Evolutionary conservation across 92 coral and sea anemone genomes (phyloP).

Genomic region (Micromussa lordhowensis): DNA sequence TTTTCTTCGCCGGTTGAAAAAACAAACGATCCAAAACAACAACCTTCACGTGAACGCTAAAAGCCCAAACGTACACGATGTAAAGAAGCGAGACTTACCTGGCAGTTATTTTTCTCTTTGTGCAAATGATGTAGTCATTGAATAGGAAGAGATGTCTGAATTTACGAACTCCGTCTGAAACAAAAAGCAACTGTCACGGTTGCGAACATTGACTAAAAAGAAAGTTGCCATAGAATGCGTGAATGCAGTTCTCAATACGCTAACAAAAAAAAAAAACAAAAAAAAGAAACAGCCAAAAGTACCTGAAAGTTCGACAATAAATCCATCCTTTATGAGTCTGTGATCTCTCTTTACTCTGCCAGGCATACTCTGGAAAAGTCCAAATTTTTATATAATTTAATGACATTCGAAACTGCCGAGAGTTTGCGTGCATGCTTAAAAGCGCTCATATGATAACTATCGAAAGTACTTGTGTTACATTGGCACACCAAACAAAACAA

Average conservation of each 20-base stretch:
- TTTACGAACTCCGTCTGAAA: constrained; percentile 94
- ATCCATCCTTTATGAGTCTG: constrained; percentile 88
- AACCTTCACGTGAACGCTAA: background rate
- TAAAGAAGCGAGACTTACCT: constrained; percentile 61
- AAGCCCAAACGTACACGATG: background rate
- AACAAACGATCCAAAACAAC: background rate
- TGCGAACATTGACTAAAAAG: background rate
- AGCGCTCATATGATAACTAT: background rate
- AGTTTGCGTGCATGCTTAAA: background rate
- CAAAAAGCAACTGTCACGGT: background rate
- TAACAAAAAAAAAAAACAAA: background rate
- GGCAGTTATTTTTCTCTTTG: constrained; percentile 87
- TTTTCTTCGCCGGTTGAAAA: background rate
- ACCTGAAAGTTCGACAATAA: constrained; percentile 96
- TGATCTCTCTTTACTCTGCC: constrained; percentile 85
- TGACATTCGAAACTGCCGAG: background rate
- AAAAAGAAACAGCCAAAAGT: background rate
- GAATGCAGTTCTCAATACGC: too few relatives aligned
- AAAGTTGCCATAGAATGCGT: background rate
- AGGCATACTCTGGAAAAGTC: constrained; percentile 31
- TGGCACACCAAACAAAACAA: background rate
- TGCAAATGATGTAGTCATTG: constrained; percentile 86
- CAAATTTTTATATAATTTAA: background rate
- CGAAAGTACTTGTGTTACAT: background rate
- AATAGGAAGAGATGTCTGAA: constrained; percentile 93